phyloP scores from a whole-genome alignment of 2,888 invertebrate genomes.

The Pachymerium ferrugineum region DNA sequence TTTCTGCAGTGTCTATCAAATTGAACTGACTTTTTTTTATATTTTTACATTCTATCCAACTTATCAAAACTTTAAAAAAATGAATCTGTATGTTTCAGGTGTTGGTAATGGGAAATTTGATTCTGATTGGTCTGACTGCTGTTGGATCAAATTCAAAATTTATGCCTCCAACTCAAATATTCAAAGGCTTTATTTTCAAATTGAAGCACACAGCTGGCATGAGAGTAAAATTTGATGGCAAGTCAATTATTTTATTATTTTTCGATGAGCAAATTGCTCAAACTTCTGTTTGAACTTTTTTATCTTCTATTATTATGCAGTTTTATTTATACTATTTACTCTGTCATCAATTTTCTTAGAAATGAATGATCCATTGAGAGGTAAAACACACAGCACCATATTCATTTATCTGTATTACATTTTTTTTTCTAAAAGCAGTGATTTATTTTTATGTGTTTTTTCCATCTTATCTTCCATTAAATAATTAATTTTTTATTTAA shows the following conservation, averaged over 20 bases:
- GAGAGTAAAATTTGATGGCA: background rate
- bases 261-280: background rate
- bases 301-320: background rate
- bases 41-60: too few species aligned
- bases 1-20: too few species aligned
- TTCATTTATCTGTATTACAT: too few species aligned
- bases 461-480: too few species aligned
- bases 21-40: too few species aligned
- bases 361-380: too few species aligned
- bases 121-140: background rate
- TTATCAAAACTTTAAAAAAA: background rate
- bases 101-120: background rate
- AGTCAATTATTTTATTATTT: constrained; percentile 8
- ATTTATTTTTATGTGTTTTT: too few species aligned
- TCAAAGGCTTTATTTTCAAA: constrained; percentile 7
- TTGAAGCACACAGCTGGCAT: constrained; percentile 16
- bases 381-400: too few species aligned
- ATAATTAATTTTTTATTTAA: too few species aligned
- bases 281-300: background rate
- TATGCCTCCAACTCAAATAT: background rate
- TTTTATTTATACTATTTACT: background rate
- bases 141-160: constrained; percentile 5
- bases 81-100: background rate
- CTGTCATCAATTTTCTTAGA: background rate
- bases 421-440: too few species aligned